These are phyloP conservation scores for Encarsia formosa DNA, from an alignment of 2,888 invertebrate genomes.

Conservation along the genomic window DNA sequence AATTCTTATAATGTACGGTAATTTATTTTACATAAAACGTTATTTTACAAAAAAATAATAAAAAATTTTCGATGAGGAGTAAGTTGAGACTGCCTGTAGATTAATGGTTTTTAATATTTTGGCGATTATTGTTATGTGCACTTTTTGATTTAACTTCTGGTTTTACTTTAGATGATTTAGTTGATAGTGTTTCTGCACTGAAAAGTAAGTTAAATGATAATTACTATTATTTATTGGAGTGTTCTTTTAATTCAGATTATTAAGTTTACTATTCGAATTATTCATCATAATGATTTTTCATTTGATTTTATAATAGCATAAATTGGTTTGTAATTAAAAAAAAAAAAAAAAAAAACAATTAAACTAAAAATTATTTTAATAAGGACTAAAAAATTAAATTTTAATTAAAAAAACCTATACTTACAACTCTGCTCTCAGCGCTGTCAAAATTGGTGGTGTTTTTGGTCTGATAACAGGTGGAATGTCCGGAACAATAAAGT, in stretches of 20 bases:
- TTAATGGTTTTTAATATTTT: too few relatives aligned
- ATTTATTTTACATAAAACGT: too few relatives aligned
- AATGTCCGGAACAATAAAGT: constrained; percentile 62
- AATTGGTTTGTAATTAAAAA: not conserved
- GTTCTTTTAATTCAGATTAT: too few relatives aligned
- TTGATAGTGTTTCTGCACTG: not conserved
- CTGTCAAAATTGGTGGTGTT: constrained; percentile 50
- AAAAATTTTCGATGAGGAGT: too few relatives aligned
- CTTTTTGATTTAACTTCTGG: constrained; percentile 10
- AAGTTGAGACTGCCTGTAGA: too few relatives aligned
- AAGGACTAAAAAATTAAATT: not conserved
- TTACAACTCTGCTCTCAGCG: constrained; percentile 33
- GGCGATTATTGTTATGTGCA: constrained; percentile 4
- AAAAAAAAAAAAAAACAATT: not conserved
- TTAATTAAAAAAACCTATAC: not conserved
- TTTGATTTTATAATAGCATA: not conserved
- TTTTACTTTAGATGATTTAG: constrained; percentile 6
- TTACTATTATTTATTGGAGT: too few relatives aligned
- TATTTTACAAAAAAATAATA: too few relatives aligned
- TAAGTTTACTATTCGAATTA: too few relatives aligned
- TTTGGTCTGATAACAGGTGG: constrained; percentile 57
- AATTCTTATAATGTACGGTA: too few relatives aligned
- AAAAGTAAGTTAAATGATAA: not conserved
- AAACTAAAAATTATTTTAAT: not conserved
- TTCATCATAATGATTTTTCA: too few relatives aligned